Evolutionary conservation across 2,888 invertebrate species (phyloP), one percentile per base, ranked within the genome.

Genomic region (Ecliptopera silaceata): DNA sequence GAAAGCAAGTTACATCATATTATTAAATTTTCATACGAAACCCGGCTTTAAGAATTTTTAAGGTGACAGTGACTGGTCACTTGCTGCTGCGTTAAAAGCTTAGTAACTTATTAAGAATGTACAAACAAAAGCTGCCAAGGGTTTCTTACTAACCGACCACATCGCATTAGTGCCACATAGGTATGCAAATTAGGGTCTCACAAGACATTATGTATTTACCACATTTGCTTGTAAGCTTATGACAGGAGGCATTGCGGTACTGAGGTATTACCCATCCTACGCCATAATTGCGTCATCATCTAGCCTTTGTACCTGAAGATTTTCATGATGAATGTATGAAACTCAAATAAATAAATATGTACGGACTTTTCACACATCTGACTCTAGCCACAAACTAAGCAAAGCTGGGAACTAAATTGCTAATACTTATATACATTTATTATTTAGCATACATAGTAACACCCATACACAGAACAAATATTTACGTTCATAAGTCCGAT

Each of bases 171-270:
- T 6, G 10, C 26, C 26, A 26, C 26, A 26, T 26, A 26, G 26
- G 26, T 68, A 77, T 75, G 75, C 52, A 74, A 75, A 77, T 74
- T 66, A 69, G 67, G 64, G 64, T 69, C 63, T 64, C 61, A 61
- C 55, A 60, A 61, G 66, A 58, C 66, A 75, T 79, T 68, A 74
- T 73, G 75, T 77, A 78, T 76, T 75, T 70, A 77, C 68, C 52
- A 56, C 47, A 61, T 59, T 49, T 47, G 50, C 51, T 57, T 43
- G 63, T 64, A 58, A 36, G n/a, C 50, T 22, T 43, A 11, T 34
- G 50, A 43, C 17, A 39, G 29, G 10, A 12, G 17, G 26, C 15
- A 15, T 15, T 36, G 36, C n/a, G 36, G 36, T 36, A 15, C 36
- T 15, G 6, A 15, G 36, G 34, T 13, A 34, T 13, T 15, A 15